phyloP scores from a whole-genome alignment of 2,888 invertebrate genomes.

The Harpagoxenus sublaevis region DNA sequence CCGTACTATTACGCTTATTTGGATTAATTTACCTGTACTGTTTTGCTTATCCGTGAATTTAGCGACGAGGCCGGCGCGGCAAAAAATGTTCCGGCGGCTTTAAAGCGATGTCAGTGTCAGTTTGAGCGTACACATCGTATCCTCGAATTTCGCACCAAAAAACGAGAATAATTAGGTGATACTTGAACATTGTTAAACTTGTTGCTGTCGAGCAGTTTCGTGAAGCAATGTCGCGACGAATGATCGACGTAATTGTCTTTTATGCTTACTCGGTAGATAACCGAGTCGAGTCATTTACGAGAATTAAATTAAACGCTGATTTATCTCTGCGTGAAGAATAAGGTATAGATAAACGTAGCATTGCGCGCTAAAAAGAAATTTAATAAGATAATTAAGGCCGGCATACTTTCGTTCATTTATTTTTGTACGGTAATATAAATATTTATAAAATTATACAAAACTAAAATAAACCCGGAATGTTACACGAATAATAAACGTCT shows the following conservation, averaged over 20 bases:
- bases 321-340: background rate
- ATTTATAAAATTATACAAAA: background rate
- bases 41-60: background rate
- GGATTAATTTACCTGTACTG: constrained; percentile 8
- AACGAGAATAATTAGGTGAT: background rate
- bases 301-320: background rate
- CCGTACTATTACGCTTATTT: background rate
- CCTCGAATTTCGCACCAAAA: background rate
- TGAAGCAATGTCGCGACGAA: background rate
- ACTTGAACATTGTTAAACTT: constrained; percentile 21
- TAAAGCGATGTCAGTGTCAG: background rate
- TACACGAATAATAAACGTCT: background rate
- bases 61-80: background rate
- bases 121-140: background rate
- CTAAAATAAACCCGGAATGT: background rate
- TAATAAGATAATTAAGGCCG: background rate
- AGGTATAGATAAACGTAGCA: background rate
- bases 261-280: background rate
- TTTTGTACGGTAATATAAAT: background rate
- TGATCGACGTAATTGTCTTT: background rate
- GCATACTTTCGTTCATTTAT: background rate
- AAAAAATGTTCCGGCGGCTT: no score
- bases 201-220: background rate
- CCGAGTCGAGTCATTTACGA: background rate
- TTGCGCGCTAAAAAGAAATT: background rate